Percentiles rank a stretch among this genome's conserved stretches.
Conservation (phyloP, 2,797 vertebrate species). For the Acanthis flammea region DNA sequence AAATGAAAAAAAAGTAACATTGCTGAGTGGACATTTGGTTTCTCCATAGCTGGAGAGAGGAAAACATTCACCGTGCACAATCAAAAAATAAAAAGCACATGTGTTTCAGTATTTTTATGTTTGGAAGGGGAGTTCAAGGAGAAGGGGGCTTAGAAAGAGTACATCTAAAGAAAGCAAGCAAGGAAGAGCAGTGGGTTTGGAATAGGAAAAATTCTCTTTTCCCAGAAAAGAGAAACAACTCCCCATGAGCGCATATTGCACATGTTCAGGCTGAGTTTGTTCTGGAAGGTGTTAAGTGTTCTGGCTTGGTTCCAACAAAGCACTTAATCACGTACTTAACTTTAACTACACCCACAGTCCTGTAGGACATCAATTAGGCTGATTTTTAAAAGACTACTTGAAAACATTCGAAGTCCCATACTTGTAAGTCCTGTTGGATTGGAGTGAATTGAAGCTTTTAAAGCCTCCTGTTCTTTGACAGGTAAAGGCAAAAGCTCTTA, state of each 20-base stretch:
- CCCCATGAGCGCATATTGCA: not conserved
- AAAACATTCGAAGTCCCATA: not conserved
- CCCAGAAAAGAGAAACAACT: not conserved
- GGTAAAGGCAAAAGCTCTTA: not conserved
- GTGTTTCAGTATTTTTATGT: not conserved
- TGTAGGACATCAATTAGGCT: not conserved
- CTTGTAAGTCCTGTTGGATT: not conserved
- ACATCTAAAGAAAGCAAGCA: not conserved
- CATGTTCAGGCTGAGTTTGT: not conserved
- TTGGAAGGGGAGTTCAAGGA: conserved; percentile 6
- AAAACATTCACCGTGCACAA: not conserved
- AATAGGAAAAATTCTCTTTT: not conserved
- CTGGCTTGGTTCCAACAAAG: conserved; percentile 24
- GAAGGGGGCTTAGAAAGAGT: not conserved
- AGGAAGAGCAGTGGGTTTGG: not conserved
- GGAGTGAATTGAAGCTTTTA: not conserved
- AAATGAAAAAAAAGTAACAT: not conserved
- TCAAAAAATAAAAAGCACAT: not conserved
- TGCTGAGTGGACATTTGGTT: not conserved
- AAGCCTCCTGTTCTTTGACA: not conserved
- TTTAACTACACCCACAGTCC: conserved; percentile 30
- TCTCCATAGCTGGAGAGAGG: not conserved
- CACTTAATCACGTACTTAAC: conserved; percentile 54
- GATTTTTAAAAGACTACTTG: conserved; percentile 2
- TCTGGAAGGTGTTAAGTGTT: conserved; percentile 29